Evolutionary conservation across 2,888 invertebrate species (phyloP).

Genomic region (Pasiphila rectangulata): DNA sequence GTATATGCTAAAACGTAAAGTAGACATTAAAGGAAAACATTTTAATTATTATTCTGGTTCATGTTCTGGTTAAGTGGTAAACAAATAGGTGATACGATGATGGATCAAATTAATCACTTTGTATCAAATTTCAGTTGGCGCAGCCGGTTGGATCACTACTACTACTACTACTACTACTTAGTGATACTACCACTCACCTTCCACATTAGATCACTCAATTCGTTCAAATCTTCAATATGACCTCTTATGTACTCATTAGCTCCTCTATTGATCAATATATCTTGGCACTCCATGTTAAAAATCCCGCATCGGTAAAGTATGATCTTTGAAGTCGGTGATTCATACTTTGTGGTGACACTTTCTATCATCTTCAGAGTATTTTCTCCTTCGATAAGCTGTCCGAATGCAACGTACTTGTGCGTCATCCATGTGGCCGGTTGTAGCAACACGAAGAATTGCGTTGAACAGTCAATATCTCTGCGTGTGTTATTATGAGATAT

Average conservation of each 20-base stretch:
- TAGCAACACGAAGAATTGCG: slow-evolving; percentile 85
- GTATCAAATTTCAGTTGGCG: too few relatives aligned
- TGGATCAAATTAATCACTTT: too few relatives aligned
- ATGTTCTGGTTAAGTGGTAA: too few relatives aligned
- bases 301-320: slow-evolving; percentile 55
- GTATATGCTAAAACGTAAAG: slow-evolving; percentile 40
- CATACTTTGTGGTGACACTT: slow-evolving; percentile 81
- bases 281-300: slow-evolving; percentile 61
- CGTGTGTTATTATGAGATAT: too few relatives aligned
- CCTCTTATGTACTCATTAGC: slow-evolving; percentile 54
- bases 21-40: not conserved
- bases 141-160: not conserved
- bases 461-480: slow-evolving; percentile 83
- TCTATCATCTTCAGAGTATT: slow-evolving; percentile 82
- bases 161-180: too few relatives aligned
- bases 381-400: slow-evolving; percentile 85
- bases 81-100: too few relatives aligned
- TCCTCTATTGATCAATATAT: slow-evolving; percentile 54
- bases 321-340: slow-evolving; percentile 73
- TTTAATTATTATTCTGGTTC: too few relatives aligned
- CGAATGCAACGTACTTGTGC: slow-evolving; percentile 86
- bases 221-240: slow-evolving; percentile 60
- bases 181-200: slow-evolving; percentile 42
- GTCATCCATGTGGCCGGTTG: slow-evolving; percentile 87
- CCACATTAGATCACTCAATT: slow-evolving; percentile 48